A percentile compares a stretch with the other conserved stretches of the same genome.
phyloP scores from a whole-genome alignment of 2,797 vertebrate genomes.

The Paramormyrops hopkinsi region DNA sequence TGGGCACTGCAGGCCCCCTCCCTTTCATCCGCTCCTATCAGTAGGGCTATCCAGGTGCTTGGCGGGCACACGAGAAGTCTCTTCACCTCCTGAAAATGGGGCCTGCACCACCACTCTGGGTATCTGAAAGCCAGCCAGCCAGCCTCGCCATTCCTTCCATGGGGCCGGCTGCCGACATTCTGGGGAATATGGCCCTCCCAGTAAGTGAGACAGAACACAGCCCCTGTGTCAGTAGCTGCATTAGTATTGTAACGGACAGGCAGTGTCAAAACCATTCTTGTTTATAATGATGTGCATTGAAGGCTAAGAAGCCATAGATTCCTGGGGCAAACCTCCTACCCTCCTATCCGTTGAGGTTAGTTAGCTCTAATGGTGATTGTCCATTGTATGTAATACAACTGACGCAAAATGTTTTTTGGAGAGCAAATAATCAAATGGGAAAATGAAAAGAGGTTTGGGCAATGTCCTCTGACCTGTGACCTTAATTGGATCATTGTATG shows the following conservation, averaged over 20 bases:
- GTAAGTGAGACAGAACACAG: background rate
- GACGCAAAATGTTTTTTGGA: background rate
- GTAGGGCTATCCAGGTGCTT: background rate
- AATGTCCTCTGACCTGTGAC: background rate
- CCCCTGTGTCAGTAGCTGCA: background rate
- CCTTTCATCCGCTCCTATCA: background rate
- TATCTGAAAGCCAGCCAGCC: background rate
- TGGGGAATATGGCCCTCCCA: background rate
- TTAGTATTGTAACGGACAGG: background rate
- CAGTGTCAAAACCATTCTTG: background rate
- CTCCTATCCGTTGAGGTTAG: background rate
- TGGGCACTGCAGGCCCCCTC: background rate
- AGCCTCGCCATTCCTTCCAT: background rate
- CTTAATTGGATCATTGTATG: background rate
- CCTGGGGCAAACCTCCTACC: background rate
- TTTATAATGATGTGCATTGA: background rate
- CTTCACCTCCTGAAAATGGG: background rate
- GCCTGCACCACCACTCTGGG: background rate
- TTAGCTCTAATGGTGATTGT: background rate
- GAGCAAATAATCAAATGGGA: background rate
- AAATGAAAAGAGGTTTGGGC: background rate
- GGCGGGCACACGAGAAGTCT: background rate
- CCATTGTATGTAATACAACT: background rate
- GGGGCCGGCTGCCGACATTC: background rate
- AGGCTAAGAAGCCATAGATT: background rate